Percentiles rank a stretch among this genome's conserved stretches.
These are phyloP conservation scores for Cecidostiba fungosa DNA, from an alignment of 2,888 invertebrate species.

Conservation along the genomic window DNA sequence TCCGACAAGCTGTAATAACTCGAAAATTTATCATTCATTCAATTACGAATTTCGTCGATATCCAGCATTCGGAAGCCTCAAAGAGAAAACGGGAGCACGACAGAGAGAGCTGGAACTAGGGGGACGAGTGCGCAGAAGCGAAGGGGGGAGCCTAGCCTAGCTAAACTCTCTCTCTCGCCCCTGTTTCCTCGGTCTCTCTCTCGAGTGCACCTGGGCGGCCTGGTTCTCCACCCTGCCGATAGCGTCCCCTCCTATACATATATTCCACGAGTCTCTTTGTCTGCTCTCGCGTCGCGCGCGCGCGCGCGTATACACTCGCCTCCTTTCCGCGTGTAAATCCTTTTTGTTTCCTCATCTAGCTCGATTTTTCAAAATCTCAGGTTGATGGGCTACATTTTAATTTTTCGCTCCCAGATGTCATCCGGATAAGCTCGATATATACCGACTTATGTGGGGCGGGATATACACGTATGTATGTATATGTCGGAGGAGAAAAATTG, in stretches of 20 bases:
- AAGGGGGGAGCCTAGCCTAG: constrained; percentile 18
- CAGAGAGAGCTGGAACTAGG: background rate
- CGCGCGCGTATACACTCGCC: background rate
- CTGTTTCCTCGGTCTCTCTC: constrained; percentile 66
- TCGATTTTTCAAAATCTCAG: constrained; percentile 48
- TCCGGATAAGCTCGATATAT: background rate
- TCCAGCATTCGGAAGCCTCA: background rate
- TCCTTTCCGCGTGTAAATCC: constrained; percentile 48
- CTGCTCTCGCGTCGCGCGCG: background rate
- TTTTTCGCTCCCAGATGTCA: constrained; percentile 27
- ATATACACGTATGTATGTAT: background rate
- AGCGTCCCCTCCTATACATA: constrained; percentile 58
- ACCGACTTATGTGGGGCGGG: constrained; percentile 5
- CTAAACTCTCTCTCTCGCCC: constrained; percentile 53
- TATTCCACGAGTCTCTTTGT: constrained; percentile 14
- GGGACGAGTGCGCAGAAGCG: constrained; percentile 36
- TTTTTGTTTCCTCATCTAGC: constrained; percentile 44
- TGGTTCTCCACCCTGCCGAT: constrained; percentile 69
- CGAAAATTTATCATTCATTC: constrained; percentile 54
- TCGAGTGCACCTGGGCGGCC: constrained; percentile 72
- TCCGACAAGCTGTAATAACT: background rate
- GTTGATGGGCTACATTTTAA: constrained; percentile 30
- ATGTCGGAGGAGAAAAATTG: constrained; percentile 27
- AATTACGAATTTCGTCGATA: constrained; percentile 34
- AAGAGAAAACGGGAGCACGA: constrained; percentile 24